Base-by-base conservation (phyloP, 2,888 invertebrate species). In the Dascillus cervinus region DNA sequence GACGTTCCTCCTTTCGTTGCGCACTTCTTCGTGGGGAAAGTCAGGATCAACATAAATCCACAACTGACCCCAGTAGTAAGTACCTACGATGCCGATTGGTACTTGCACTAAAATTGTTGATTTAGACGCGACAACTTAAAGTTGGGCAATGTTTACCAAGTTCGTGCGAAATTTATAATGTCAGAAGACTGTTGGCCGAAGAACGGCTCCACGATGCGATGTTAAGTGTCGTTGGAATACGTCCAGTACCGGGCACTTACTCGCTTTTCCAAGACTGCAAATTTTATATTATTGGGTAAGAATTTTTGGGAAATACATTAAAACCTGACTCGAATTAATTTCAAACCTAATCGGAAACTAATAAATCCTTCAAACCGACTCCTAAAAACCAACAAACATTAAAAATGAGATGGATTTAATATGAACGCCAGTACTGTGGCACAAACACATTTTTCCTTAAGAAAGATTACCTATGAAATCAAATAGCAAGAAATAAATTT, bases 111-210 rank as follows among this genome's bases (percentile, higher is more conserved):
- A 29, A 28, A 24, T 5, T 11, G 11, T 24, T 49, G 47, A 59
- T 57, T 34, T 65, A 83, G 82, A 72, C 76, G 40, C 70, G 81
- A 41, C 68, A 75, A 51, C 64, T 86, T 47, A 73, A 80, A 56
- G 65, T 86, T 30, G 87, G 86, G 4, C 75, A 83, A 54, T 87
- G 86, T 54, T 62, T 86, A 45, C 87, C 86, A 3, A 68, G 70
- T 34, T 74, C 79, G 1, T 87, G 86, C 57, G 70, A 69, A 23
- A 53, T 66, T 1, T 51, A 59, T 1, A 77, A 77, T 37, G 57
- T 82, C 11, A 61, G 67, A 21, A 56, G 62, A 2, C 59, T 72
- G 38, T 33, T 64, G 3, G 43, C 53, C 6, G 53, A 52, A 35
- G 61, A 62, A 45, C 49, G 45, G 24, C 56, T 55, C 26, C 53